Conservation (phyloP, 2,888 invertebrate species). For the Hesperia comma region DNA sequence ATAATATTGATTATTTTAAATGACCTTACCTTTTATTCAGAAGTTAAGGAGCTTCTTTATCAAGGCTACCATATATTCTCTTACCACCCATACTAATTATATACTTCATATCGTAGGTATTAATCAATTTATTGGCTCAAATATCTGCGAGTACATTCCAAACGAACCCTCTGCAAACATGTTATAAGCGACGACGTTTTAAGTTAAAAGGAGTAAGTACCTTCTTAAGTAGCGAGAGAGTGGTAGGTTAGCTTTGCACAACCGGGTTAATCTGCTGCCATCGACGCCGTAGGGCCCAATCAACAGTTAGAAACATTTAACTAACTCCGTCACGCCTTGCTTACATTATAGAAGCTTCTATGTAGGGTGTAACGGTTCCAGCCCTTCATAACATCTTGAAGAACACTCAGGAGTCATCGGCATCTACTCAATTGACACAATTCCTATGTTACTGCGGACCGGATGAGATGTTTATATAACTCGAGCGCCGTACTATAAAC, state of each 20-base stretch:
- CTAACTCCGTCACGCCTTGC: conserved; percentile 71
- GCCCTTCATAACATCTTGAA: conserved; percentile 68
- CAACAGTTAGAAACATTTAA: conserved; percentile 75
- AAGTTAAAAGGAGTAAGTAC: no score
- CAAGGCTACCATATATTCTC: no score
- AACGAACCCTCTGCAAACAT: no score
- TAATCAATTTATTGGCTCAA: no score
- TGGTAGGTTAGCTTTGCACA: conserved; percentile 40
- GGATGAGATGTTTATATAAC: conserved; percentile 61
- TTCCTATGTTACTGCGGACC: conserved; percentile 54
- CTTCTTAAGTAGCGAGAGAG: not conserved
- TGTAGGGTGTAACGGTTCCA: conserved; percentile 63
- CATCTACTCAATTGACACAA: conserved; percentile 47
- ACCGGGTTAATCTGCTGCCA: conserved; percentile 65
- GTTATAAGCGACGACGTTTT: no score
- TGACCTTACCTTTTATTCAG: no score
- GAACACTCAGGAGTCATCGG: conserved; percentile 36
- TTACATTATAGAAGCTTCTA: conserved; percentile 59
- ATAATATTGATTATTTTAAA: no score
- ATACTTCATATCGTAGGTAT: no score
- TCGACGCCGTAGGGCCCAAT: not conserved
- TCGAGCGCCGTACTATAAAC: conserved; percentile 53
- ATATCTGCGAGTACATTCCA: no score
- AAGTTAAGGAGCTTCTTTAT: no score
- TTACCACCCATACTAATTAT: no score